phyloP scores from a whole-genome alignment of 2,113 vertebrate species.

The Prionailurus viverrinus region DNA sequence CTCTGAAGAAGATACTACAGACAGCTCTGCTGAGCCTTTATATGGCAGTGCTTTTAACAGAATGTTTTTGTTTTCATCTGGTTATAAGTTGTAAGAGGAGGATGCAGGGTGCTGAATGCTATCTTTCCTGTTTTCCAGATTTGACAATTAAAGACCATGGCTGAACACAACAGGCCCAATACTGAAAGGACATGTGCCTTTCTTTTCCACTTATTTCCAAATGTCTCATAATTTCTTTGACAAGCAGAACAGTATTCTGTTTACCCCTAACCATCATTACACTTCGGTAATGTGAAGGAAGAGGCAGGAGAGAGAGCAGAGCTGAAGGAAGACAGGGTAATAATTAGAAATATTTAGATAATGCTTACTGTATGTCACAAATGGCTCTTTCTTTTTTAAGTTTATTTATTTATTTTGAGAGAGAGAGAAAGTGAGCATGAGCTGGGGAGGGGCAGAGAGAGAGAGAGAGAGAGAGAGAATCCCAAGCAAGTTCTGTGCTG shows the following conservation, averaged over 20 bases:
- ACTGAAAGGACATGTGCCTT: neutral
- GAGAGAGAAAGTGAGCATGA: no score
- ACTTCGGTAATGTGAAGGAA: neutral
- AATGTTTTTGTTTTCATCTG: neutral
- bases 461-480: no score
- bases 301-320: neutral
- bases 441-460: no score
- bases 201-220: neutral
- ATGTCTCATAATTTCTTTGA: neutral
- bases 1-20: neutral
- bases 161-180: neutral
- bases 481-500: no score
- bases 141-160: neutral
- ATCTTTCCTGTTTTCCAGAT: neutral
- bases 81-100: neutral
- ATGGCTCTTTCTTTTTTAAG: neutral
- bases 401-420: no score
- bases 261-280: neutral
- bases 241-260: neutral
- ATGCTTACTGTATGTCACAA: neutral
- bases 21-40: neutral
- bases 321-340: neutral
- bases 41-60: neutral
- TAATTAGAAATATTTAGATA: neutral
- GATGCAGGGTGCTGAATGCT: neutral